Conservation (phyloP, 2,113 vertebrate species). For the Seriola aureovittata region DNA sequence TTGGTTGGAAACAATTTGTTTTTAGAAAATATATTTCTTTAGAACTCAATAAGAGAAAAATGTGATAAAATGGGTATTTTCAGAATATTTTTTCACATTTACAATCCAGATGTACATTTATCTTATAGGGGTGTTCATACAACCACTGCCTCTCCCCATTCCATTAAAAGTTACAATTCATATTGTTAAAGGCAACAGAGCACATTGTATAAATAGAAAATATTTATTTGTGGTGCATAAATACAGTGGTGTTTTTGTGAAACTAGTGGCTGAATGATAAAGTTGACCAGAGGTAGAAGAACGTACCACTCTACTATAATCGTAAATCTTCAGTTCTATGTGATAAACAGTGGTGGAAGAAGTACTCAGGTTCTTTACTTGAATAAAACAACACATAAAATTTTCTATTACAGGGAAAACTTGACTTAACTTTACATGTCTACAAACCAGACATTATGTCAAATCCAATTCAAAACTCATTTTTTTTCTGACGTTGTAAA, state of each 20-base stretch:
- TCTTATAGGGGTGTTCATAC: neutral
- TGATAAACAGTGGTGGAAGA: slow-evolving; percentile 14
- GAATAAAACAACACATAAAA: slow-evolving; percentile 12
- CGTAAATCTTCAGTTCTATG: neutral
- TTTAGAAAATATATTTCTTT: neutral
- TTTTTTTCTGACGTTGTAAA: no score
- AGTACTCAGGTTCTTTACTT: neutral
- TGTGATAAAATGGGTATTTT: no score
- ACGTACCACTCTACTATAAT: slow-evolving; percentile 14
- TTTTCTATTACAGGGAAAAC: slow-evolving; percentile 7
- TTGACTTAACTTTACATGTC: neutral
- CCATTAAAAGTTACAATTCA: neutral
- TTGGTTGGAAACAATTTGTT: neutral
- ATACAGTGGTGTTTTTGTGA: slow-evolving; percentile 42
- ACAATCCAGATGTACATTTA: neutral
- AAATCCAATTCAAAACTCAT: neutral
- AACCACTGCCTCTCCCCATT: neutral
- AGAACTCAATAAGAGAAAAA: neutral
- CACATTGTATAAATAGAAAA: slow-evolving; percentile 47
- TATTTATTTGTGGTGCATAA: slow-evolving; percentile 70
- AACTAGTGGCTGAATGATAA: slow-evolving; percentile 7
- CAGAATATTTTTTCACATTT: neutral
- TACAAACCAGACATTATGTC: neutral
- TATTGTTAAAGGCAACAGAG: slow-evolving; percentile 6
- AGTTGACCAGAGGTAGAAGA: slow-evolving; percentile 43